Percentiles rank a stretch among this genome's conserved stretches.
phyloP scores from a whole-genome alignment of 2,797 vertebrate genomes.

The Lateolabrax maculatus region DNA sequence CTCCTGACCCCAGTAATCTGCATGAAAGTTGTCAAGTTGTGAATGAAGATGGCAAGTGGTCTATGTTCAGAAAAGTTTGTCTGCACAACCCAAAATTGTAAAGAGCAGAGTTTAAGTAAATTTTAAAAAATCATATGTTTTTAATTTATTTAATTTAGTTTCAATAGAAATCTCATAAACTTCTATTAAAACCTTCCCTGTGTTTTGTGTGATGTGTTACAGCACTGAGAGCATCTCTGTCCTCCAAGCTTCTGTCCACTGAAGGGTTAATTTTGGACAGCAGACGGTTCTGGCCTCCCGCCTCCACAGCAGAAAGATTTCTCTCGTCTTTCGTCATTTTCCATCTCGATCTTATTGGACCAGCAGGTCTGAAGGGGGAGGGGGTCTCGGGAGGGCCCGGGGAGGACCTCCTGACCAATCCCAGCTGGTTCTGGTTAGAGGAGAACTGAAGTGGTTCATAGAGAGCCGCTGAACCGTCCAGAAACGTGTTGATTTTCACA shows the following conservation, averaged over 20 bases:
- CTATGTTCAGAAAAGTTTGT: too few species aligned
- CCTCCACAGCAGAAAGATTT: background rate
- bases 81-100: too few species aligned
- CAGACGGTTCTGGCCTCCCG: background rate
- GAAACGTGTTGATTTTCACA: conserved; percentile 8
- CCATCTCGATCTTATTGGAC: conserved; percentile 23
- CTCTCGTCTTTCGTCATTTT: conserved; percentile 6
- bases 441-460: background rate
- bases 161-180: background rate
- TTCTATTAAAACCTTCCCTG: background rate
- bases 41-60: too few species aligned
- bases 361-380: background rate
- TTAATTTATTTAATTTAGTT: too few species aligned
- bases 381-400: too few species aligned
- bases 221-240: background rate
- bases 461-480: background rate
- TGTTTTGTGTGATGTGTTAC: background rate
- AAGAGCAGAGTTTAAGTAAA: too few species aligned
- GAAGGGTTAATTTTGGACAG: conserved; percentile 12
- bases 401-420: conserved; percentile 7
- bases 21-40: too few species aligned
- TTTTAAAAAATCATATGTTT: too few species aligned
- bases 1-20: too few species aligned
- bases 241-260: background rate
- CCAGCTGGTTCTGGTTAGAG: conserved; percentile 4